Conservation (phyloP, 2,888 invertebrate genomes). For the Quadriops clusia region DNA sequence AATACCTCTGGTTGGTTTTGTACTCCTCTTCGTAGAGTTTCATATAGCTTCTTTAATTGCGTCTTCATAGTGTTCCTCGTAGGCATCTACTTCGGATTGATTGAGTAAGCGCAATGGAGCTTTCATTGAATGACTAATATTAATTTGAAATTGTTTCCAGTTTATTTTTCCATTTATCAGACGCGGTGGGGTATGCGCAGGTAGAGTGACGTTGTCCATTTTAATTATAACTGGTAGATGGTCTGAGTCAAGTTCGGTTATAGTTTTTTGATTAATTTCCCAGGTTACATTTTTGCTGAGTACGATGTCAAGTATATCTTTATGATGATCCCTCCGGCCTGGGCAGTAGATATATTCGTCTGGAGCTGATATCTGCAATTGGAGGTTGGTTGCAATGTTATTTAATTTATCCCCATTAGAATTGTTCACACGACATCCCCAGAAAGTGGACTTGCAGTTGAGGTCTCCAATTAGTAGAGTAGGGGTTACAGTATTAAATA, state of each 20-base stretch:
- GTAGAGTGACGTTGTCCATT: too few species aligned
- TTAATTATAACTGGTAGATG: too few species aligned
- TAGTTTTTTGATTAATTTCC: conserved; percentile 1
- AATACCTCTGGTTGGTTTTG: too few species aligned
- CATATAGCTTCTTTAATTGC: not conserved
- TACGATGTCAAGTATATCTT: conserved; percentile 1
- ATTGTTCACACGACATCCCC: conserved; percentile 7
- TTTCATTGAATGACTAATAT: too few species aligned
- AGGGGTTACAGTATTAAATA: not conserved
- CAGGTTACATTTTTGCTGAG: not conserved
- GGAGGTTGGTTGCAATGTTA: not conserved
- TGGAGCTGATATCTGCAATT: conserved; percentile 2
- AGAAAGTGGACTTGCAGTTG: conserved; percentile 5
- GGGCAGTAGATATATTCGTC: conserved; percentile 1
- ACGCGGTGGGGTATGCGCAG: too few species aligned
- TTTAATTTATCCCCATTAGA: conserved; percentile 2
- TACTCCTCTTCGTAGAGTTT: too few species aligned
- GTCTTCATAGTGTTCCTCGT: too few species aligned
- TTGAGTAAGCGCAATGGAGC: too few species aligned
- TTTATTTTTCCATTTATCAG: too few species aligned
- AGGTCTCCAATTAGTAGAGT: not conserved
- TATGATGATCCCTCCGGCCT: not conserved
- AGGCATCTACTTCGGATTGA: too few species aligned
- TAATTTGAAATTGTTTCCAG: too few species aligned
- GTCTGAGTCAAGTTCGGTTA: conserved; percentile 3